A percentile compares a stretch with the other conserved stretches of the same genome.
These are phyloP conservation scores for Sweltsa coloradensis DNA, from an alignment of 1,140 invertebrate species.

Conservation along the genomic window DNA sequence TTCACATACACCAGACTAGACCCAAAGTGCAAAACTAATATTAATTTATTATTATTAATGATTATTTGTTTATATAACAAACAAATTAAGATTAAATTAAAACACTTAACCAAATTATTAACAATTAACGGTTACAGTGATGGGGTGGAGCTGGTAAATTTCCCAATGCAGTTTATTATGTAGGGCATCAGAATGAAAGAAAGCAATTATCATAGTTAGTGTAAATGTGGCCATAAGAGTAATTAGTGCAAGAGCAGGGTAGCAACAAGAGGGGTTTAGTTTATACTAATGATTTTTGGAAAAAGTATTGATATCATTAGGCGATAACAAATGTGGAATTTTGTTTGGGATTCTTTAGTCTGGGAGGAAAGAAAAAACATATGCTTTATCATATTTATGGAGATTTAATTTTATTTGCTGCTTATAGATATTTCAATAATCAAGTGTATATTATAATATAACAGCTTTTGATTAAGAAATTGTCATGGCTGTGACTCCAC, in stretches of 20 bases:
- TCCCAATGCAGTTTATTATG: constrained; percentile 16
- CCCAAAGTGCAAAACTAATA: constrained; percentile 17
- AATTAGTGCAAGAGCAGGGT: constrained; percentile 30
- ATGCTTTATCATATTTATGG: neutral
- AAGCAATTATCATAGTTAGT: constrained; percentile 26
- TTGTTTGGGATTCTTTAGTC: neutral
- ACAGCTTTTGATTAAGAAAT: constrained; percentile 10
- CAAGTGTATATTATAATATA: constrained; percentile 6
- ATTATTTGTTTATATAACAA: constrained; percentile 15
- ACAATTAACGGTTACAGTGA: constrained; percentile 24
- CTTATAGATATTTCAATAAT: constrained; percentile 10
- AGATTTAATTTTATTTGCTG: constrained; percentile 15
- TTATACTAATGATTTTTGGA: neutral
- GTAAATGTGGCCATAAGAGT: constrained; percentile 36
- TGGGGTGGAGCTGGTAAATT: constrained; percentile 7
- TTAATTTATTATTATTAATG: constrained; percentile 15
- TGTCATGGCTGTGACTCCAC: constrained; percentile 25
- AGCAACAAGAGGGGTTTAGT: constrained; percentile 17
- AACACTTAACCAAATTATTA: constrained; percentile 31
- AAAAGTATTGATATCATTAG: neutral
- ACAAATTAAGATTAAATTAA: constrained; percentile 30
- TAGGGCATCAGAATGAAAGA: constrained; percentile 10
- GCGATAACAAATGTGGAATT: neutral
- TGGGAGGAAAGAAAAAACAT: neutral
- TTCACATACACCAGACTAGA: constrained; percentile 4